Base-by-base conservation (phyloP, 2,797 vertebrate genomes). In the Melanotaenia parkinsoni region DNA sequence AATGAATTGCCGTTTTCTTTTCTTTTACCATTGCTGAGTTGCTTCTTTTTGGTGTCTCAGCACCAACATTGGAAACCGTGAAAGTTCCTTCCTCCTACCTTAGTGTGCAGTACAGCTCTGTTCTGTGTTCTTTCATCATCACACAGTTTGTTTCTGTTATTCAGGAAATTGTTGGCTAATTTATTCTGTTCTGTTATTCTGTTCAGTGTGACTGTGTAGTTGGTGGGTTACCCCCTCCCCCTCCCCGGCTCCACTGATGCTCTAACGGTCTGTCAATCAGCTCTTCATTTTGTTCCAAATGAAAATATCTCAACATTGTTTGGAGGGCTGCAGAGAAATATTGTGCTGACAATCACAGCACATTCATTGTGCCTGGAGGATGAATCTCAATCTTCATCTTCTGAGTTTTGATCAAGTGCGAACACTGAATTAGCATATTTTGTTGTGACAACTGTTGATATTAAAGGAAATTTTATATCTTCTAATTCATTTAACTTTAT, bases 1-100 rank as follows among this genome's bases (percentile, higher is more conserved):
- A 63, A 58, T 70, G 24, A 77, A 73, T 30, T 61, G 58, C 40
- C 47, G 70, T 74, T 80, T 75, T 76, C 58, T 66, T 63, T 51
- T 69, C 61, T 33, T 77, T 73, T 24, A 75, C 14, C 38, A 40
- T 16, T 40, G 38, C 12, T 38, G 37, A 72, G 30, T 20, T 14
- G 72, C 28, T 20, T 67, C 7, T 22, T 53, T 71, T 69, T 24
- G 22, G 10, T 26, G 71, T 73, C 73, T 69, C n/a, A 75, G 64
- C 58, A 43, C 58, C 63, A 50, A 4, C n/a, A 28, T 13, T 47
- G 22, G 3, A 32, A 38, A 43, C 28, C 37, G 40, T 54, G 67
- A 63, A 63, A 33, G 0, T 30, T 24, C 1, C 28, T 37, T 76
- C 40, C 16, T 68, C 37, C 47, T n/a, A 70, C 33, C n/a, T 33